Evolutionary conservation across 2,888 invertebrate species (phyloP).

Genomic region (Lamellibrachia columna): DNA sequence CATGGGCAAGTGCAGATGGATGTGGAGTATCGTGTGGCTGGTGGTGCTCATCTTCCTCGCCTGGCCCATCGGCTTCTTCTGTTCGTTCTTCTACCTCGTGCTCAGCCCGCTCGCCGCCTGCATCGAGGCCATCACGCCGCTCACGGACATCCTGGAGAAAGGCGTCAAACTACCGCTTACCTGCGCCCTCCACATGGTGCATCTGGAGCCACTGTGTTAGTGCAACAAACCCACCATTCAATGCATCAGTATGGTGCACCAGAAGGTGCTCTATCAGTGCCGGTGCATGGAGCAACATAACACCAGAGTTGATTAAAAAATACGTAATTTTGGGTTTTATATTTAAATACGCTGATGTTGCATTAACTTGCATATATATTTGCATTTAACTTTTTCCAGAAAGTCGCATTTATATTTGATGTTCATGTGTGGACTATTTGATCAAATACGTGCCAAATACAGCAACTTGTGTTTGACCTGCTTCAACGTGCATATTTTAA

Average conservation of each 20-base stretch:
- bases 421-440: too few species aligned
- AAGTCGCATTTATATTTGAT: too few species aligned
- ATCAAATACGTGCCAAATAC: too few species aligned
- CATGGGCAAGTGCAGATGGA: not conserved
- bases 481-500: too few species aligned
- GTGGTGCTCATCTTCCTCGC: constrained; percentile 60
- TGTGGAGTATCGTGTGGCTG: constrained; percentile 63
- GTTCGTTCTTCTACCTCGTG: constrained; percentile 40
- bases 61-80: constrained; percentile 62
- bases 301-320: too few species aligned
- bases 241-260: not conserved
- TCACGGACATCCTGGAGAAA: constrained; percentile 57
- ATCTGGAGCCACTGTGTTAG: constrained; percentile 57
- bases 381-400: too few species aligned
- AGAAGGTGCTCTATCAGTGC: too few species aligned
- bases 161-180: constrained; percentile 60
- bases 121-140: constrained; percentile 52
- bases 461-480: too few species aligned
- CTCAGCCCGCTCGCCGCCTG: constrained; percentile 62
- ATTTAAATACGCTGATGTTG: too few species aligned
- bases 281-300: too few species aligned
- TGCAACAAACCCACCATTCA: not conserved
- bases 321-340: too few species aligned
- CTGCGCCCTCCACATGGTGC: constrained; percentile 61
- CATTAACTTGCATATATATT: too few species aligned